A percentile compares a stretch with the other conserved stretches of the same genome.
Evolutionary conservation across 2,797 vertebrate genomes (phyloP).

Genomic region (Propithecus perrieri): DNA sequence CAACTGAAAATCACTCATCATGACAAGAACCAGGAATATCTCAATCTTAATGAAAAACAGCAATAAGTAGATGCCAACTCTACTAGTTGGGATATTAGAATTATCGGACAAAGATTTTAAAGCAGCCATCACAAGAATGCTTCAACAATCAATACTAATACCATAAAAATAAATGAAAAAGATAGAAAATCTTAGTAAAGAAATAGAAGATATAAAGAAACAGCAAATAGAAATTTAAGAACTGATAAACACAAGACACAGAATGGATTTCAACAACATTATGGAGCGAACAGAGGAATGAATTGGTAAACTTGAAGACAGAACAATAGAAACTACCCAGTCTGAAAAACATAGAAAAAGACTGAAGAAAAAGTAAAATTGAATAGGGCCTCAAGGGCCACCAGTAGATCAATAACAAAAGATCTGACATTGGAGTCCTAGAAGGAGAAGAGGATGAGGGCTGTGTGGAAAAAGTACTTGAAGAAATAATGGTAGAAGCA

Average conservation of each 20-base stretch:
- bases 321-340: background rate
- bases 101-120: background rate
- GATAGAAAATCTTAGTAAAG: background rate
- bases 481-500: background rate
- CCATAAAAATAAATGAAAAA: background rate
- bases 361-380: background rate
- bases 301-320: background rate
- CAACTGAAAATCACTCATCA: background rate
- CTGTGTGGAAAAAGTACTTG: background rate
- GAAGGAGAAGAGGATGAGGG: background rate
- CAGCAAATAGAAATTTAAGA: background rate
- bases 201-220: background rate
- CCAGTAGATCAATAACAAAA: background rate
- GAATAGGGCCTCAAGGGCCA: background rate
- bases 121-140: background rate
- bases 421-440: background rate
- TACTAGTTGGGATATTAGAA: background rate
- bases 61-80: background rate
- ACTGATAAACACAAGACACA: background rate
- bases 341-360: background rate
- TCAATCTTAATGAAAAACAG: background rate
- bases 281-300: background rate
- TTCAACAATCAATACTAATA: background rate
- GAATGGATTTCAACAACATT: background rate
- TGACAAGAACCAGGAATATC: background rate